Base-by-base conservation (phyloP, 2,888 invertebrate genomes). In the Pherbina coryleti region DNA sequence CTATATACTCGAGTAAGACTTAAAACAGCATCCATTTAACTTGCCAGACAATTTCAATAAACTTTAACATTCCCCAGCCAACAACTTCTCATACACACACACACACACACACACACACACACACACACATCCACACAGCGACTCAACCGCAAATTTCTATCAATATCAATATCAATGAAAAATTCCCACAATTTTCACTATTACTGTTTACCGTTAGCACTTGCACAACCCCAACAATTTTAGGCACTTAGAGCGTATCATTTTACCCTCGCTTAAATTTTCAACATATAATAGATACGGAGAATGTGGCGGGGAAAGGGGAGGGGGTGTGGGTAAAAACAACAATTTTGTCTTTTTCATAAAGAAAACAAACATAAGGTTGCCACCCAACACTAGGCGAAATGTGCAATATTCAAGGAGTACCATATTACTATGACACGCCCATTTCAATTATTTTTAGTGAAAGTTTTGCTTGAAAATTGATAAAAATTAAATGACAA, bases 381-480 rank as follows among this genome's bases (percentile, higher is more conserved):
- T 69, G 22, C n/a, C 14, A 25, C 28, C 69, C 67, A 22, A 17
- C n/a, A 2, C 22, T 19, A 55, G 1, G 7, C 1, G 7, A 9
- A 55, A 3, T n/a, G n/a, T n/a, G n/a, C n/a, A 3, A n/a, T 8
- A 51, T 51, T 51, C 7, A n/a, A 55, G 2, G 55, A 19, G 11
- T 17, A 44, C 14, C 7, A 44, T 60, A 22, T 17, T 11, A 25
- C 62, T 8, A 28, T 44, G 34, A 8, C 53, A 71, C 71, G 19
- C 28, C 71, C 71, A 14, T 17, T 60, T 22, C 72, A 72, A 72
- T 72, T 72, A 60, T 72, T 72, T 72, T 60, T 72, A 55, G 51
- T 28, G 7, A 9, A 28, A 31, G 28, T 71, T 55, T 14, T 55
- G 19, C 44, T 37, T n/a, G 25, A 17, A 57, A 34, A 72, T 37